Conservation (phyloP, 2,888 invertebrate genomes). For the Apamea sordens region DNA sequence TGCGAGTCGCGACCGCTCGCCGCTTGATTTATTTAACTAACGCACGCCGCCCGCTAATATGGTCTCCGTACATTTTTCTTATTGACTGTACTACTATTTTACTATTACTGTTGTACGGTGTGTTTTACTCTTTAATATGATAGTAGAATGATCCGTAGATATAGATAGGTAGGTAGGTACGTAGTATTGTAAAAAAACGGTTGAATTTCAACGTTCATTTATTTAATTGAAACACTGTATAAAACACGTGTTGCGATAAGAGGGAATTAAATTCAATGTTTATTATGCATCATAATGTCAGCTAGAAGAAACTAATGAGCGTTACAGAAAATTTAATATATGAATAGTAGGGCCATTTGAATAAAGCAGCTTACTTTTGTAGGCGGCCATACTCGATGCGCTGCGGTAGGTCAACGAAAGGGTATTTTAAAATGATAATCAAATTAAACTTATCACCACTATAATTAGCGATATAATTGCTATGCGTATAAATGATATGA, state of each 20-base stretch:
- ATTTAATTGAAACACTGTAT: background rate
- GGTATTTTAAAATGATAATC: conserved; percentile 62
- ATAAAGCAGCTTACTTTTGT: conserved; percentile 30
- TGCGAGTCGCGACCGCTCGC: conserved; percentile 74
- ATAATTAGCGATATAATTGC: conserved; percentile 71
- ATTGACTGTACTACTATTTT: conserved; percentile 75
- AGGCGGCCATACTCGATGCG: conserved; percentile 13
- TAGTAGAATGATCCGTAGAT: background rate
- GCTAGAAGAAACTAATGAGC: background rate
- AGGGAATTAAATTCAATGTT: conserved; percentile 26
- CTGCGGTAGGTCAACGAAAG: conserved; percentile 78
- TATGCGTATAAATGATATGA: conserved; percentile 21
- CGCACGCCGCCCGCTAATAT: conserved; percentile 74
- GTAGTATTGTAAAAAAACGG: background rate
- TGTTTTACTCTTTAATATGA: conserved; percentile 7
- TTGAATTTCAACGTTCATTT: background rate
- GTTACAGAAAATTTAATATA: background rate
- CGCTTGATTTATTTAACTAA: conserved; percentile 83
- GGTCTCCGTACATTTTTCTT: conserved; percentile 74
- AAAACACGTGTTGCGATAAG: background rate
- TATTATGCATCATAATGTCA: conserved; percentile 1
- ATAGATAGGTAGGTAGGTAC: background rate
- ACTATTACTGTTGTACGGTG: conserved; percentile 1
- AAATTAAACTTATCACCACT: conserved; percentile 73
- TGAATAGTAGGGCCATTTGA: conserved; percentile 19